Evolutionary conservation across 2,888 invertebrate species (phyloP), one percentile per base, ranked within the genome.

Genomic region (Mythimna albipuncta): DNA sequence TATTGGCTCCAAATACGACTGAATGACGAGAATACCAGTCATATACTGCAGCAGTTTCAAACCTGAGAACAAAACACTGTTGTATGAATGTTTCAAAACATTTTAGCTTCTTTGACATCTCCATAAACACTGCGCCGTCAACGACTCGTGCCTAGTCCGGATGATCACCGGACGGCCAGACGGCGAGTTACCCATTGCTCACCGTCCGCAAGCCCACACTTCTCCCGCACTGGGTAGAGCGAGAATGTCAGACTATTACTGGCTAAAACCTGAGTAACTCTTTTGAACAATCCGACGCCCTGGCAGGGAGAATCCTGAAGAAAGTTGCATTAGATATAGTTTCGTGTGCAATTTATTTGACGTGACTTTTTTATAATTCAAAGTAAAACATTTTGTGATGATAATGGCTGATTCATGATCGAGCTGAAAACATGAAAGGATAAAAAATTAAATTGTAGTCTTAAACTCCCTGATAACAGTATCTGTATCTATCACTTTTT

Each of bases 1-100:
- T 77, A 97, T 97, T 47, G 96, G 95, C 87, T 97, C 97, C 75
- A 97, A 94, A 84, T 97, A 97, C 0, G 97, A 96, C 78, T 97
- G 97, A 38, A 97, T 96, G 0, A 97, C 97, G 6, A 96, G 90
- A 44, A 96, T 94, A 9, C 97, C 97, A 35, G 97, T 97, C 94
- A 97, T 96, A 82, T 97, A 97, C 55, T 97, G 96, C 64, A 97
- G 88, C 38, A 97, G 82, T 87, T 97, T 97, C 0, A 97, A 89
- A 32, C 97, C 97, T 97, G 88, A 4, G 91, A 71, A 64, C 16
- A 72, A 64, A 59, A 64, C 10, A 21, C 6, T 54, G 16, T 44
- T 44, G 11, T n/a, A 50, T 41, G 1, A 41, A n/a, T 54, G 4
- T 35, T 9, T 9, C 13, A 41, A 50, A 64, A 57, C 5, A 41